Percentiles rank a stretch among this genome's conserved stretches.
Conservation (phyloP, 2,113 vertebrate species). For the Ploceus nigricollis region DNA sequence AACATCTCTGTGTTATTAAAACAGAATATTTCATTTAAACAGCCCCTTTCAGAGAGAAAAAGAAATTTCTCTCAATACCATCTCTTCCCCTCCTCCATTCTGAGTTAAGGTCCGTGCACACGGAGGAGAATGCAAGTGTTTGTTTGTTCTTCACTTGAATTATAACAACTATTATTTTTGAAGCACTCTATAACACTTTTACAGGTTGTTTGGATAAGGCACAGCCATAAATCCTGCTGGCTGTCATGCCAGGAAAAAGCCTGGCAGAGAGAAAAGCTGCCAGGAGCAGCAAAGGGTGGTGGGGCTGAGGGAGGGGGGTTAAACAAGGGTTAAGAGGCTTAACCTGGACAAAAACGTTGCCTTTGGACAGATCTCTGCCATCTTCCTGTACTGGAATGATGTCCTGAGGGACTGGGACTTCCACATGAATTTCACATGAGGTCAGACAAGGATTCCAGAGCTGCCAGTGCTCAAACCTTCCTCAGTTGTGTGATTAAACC, state of each 20-base stretch:
- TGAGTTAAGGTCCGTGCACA: neutral
- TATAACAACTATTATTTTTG: neutral
- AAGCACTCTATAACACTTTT: neutral
- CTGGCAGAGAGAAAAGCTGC: neutral
- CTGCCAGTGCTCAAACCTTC: neutral
- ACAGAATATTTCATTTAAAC: constrained; percentile 4
- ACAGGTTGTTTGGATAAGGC: constrained; percentile 36
- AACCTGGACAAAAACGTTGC: neutral
- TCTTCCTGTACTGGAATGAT: neutral
- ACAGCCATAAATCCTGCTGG: neutral
- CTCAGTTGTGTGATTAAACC: neutral
- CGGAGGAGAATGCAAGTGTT: neutral
- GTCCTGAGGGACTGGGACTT: neutral
- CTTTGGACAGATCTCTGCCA: neutral
- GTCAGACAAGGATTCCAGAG: neutral
- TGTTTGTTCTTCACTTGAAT: constrained; percentile 1
- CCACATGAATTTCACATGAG: neutral
- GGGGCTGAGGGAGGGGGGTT: neutral
- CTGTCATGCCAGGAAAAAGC: neutral
- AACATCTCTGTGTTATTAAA: constrained; percentile 3
- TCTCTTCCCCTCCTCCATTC: neutral
- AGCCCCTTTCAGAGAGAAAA: neutral
- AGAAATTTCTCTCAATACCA: neutral
- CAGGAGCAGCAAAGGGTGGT: neutral
- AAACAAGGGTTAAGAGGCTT: neutral